Base-by-base conservation (phyloP, 2,113 vertebrate species). In the Carollia perspicillata region DNA sequence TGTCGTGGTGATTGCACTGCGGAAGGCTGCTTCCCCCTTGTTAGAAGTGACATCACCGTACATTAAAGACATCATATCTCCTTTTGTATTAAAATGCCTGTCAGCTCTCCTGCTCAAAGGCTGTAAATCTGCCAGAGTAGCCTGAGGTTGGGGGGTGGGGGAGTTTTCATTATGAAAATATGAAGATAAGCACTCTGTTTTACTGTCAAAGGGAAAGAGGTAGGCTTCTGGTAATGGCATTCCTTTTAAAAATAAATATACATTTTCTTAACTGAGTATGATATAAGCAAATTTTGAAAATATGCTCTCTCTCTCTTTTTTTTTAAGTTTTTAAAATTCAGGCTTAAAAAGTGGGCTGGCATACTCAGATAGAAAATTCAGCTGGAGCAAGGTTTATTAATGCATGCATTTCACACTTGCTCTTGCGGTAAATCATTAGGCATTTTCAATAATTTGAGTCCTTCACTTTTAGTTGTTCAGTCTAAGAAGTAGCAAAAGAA, bases 41-140 rank as follows among this genome's bases (percentile, higher is more conserved):
- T 98, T 98, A 98, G 97, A 97, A 98, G 98, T 98, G 98, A 99
- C 98, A 98, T 98, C 98, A 98, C 97, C 98, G 97, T 97, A 97
- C 98, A 98, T 98, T 98, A 99, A 98, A 98, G 98, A 98, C 98
- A 98, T 98, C 98, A 97, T 98, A 98, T 98, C 98, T 98, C 97
- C 98, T 98, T 98, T 98, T 98, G 97, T 98, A 99, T 98, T 99
- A 98, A 98, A 99, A 98, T 98, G 98, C 97, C 97, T 98, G 98
- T 98, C 98, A 98, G 96, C 98, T 98, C 98, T 98, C 94, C 95
- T 96, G 97, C 97, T 98, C 17, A 2, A 89, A 96, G 97, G 97
- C 94, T 98, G 98, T 98, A 98, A 98, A 98, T 99, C 98, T 98
- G 98, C 98, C 98, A 97, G 90, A 89, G 97, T 10, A 94, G 93